Evolutionary conservation across 2,797 vertebrate species (phyloP), one percentile per base, ranked within the genome.

Genomic region (Acipenser oxyrinchus): DNA sequence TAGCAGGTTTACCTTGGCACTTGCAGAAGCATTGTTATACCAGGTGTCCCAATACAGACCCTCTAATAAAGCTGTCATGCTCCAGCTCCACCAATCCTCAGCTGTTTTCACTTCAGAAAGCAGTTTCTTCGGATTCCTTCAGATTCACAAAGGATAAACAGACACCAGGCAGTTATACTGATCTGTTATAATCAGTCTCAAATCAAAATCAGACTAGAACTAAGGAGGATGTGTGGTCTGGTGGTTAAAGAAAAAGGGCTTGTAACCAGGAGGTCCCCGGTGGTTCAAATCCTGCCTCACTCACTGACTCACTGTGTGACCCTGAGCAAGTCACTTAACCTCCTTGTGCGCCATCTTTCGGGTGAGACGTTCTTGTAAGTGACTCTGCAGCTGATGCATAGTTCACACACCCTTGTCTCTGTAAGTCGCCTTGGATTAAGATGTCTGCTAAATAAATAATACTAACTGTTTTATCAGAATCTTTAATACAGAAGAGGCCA

Each of bases 11-110:
- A 89, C 92, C 78, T 82, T 74, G 23, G 68, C 2, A 11, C 70
- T 63, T 0, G 6, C 51, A 9, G 66, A 51, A 49, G 63, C 0
- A 1, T 78, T 75, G 18, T 68, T 68, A 1, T 68, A 18, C 13
- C 37, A 6, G 13, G 55, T 51, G 4, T 53, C 61, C 48, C 7
- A 52, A 18, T 85, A 85, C n/a, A 93, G 71, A 48, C 72, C 68
- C 1, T 86, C 69, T 52, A 91, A 71, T 66, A 93, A 73, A 4
- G 64, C 70, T 59, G 69, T 83, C 70, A 82, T 74, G 15, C 77
- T 77, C 90, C 89, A 91, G 61, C 71, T 77, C 91, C 89, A 93
- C 91, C 89, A 93, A 51, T 86, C 81, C 0, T 81, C 74, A 2
- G 71, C 66, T 1, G 68, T 84, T 64, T 69, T 77, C 62, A 88